Base-by-base conservation (phyloP, 2,888 invertebrate species). In the Caenorhabditis doughertyi region DNA sequence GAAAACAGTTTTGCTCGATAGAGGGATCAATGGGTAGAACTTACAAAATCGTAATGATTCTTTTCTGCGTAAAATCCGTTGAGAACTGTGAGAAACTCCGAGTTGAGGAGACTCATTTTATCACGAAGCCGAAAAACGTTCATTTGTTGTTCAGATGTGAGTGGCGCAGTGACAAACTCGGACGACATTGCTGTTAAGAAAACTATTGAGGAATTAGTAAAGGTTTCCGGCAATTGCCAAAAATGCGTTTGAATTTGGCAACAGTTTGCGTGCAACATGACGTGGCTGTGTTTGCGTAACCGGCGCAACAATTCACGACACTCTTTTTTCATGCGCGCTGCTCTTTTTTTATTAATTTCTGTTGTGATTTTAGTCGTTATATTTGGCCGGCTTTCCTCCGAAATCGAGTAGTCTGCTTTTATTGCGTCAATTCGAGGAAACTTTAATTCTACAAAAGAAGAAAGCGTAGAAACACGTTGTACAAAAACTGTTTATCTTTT, bases 141-240 rank as follows among this genome's bases (percentile, higher is more conserved):
- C 79, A 83, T 76, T 27, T 79, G 79, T 18, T 83, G 67, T 49
- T 83, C 83, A 16, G 83, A 83, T 18, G 83, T 79, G n/a, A 23
- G 79, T 3, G 79, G 73, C 21, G 18, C 53, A 16, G 29, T n/a
- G n/a, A 21, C n/a, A 18, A 21, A 11, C 13, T 64, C 29, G 35
- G 44, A 42, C n/a, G 35, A 7, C 35, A 51, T 51, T 11, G n/a
- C 16, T 16, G 42, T 13, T 29, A 29, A 2, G 39, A 23, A 58
- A 58, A 7, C 16, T 25, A 21, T 35, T 21, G 71, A 25, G 21
- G n/a, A 9, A n/a, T 21, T 25, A 56, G 42, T 25, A 16, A 11
- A 60, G n/a, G 42, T n/a, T n/a, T n/a, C n/a, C n/a, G n/a, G n/a
- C n/a, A 23, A 60, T 23, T 23, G 32, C 58, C n/a, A 5, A n/a